Conservation (phyloP, 1,140 invertebrate species). For the Armadillidium nasatum region DNA sequence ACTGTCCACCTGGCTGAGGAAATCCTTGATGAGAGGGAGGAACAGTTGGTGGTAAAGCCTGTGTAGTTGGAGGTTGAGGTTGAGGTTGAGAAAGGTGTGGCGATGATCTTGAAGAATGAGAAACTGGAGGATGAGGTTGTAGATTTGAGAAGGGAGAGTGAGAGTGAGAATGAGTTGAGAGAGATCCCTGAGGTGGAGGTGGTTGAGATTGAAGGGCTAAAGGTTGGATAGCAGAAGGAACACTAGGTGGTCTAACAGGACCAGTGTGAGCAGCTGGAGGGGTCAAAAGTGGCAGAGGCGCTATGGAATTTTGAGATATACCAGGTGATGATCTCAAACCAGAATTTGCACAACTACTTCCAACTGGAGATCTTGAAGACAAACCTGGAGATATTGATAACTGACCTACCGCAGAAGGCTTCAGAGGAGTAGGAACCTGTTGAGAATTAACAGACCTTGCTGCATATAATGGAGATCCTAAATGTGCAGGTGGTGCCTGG, state of each 20-base stretch:
- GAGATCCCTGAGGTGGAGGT: background rate
- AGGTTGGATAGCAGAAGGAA: slow-evolving; percentile 24
- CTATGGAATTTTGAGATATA: slow-evolving; percentile 15
- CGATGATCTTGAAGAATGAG: background rate
- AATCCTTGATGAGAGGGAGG: slow-evolving; percentile 33
- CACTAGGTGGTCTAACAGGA: slow-evolving; percentile 23
- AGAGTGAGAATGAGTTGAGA: background rate
- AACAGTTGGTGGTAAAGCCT: slow-evolving; percentile 43
- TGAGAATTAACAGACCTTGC: slow-evolving; percentile 26
- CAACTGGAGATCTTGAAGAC: slow-evolving; percentile 16
- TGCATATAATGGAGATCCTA: slow-evolving; percentile 30
- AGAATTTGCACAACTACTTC: background rate
- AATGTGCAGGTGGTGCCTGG: slow-evolving; percentile 36
- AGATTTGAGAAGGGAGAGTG: background rate
- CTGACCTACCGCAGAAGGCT: slow-evolving; percentile 22
- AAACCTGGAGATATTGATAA: slow-evolving; percentile 32
- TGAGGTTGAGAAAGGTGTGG: background rate
- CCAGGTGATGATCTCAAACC: slow-evolving; percentile 26
- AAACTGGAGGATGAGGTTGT: background rate
- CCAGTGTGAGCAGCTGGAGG: slow-evolving; percentile 43
- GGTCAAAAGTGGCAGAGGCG: slow-evolving; percentile 29
- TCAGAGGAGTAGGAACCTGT: slow-evolving; percentile 33
- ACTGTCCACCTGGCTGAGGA: slow-evolving; percentile 24
- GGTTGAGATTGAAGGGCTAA: background rate
- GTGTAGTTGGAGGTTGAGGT: slow-evolving; percentile 42